Evolutionary conservation across 2,888 invertebrate genomes (phyloP), one percentile per base, ranked within the genome.

Genomic region (Lithosia quadra): DNA sequence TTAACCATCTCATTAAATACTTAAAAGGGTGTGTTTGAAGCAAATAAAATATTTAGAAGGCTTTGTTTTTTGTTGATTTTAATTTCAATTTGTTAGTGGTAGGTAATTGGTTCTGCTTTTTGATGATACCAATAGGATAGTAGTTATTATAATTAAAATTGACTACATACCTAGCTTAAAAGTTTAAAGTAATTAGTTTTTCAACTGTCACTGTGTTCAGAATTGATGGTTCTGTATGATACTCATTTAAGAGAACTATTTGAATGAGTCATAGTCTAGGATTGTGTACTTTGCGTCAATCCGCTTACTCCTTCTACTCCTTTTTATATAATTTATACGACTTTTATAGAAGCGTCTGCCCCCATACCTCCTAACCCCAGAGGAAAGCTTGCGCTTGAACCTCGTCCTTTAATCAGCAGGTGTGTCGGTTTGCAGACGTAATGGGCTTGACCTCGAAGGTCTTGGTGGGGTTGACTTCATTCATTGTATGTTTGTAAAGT

Each of bases 1-100:
- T 63, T 70, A 63, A 83, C 70, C 79, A 81, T 81, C 85, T 88
- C 85, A 90, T 91, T 88, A 90, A 84, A 80, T 79, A 69, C 69
- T 77, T 73, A 75, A 81, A 82, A 77, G 71, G 79, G 68, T 68
- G 75, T 75, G 63, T 75, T 79, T 74, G 69, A 60, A 57, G 56
- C 33, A 68, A 71, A 65, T 68, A 69, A 77, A 72, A 71, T 10
- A 43, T 15, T 63, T 21, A 13, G 39, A 71, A 22, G 15, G 39
- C 15, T 64, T 73, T 75, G 67, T 65, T 72, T 60, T 63, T 43
- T 34, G 24, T 58, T 18, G 18, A 65, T 28, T 71, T 75, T 73
- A 63, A 69, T 73, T 69, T 67, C 28, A 71, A 68, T 68, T 36
- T 72, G 21, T 76, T 71, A 21, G 15, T 24, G 21, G 34, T n/a